phyloP scores from a whole-genome alignment of 2,888 invertebrate genomes.

The Xestia ashworthii region DNA sequence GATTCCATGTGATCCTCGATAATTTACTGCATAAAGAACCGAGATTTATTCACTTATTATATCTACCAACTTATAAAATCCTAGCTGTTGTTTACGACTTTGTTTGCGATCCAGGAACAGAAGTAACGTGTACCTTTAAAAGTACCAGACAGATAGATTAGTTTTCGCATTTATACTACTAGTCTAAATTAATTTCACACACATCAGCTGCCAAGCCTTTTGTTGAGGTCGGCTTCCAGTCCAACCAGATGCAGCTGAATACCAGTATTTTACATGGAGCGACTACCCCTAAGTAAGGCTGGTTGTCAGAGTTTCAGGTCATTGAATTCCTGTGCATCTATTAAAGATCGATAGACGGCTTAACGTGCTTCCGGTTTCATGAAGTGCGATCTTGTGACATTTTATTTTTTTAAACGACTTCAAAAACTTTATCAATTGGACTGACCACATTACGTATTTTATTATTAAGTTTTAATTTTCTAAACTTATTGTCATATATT shows the following conservation, averaged over 20 bases:
- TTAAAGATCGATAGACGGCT: no score
- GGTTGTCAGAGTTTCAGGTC: no score
- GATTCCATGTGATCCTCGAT: constrained; percentile 25
- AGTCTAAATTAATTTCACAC: background rate
- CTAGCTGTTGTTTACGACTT: background rate
- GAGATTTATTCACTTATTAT: background rate
- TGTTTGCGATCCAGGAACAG: background rate
- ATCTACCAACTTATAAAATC: background rate
- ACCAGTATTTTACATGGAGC: no score
- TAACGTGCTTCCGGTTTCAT: background rate
- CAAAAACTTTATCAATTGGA: background rate
- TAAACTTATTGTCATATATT: background rate
- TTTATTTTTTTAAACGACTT: background rate
- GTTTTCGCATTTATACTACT: background rate
- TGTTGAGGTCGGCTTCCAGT: no score
- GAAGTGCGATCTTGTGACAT: background rate
- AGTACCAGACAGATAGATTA: background rate
- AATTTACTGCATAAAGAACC: constrained; percentile 10
- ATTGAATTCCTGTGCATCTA: no score
- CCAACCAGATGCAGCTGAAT: no score
- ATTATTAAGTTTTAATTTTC: background rate
- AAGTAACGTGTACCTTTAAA: background rate
- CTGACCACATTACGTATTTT: background rate
- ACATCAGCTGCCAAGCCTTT: no score
- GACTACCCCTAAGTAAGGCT: no score